Evolutionary conservation across 2,888 invertebrate genomes (phyloP).

Genomic region (Sphinx pinastri): DNA sequence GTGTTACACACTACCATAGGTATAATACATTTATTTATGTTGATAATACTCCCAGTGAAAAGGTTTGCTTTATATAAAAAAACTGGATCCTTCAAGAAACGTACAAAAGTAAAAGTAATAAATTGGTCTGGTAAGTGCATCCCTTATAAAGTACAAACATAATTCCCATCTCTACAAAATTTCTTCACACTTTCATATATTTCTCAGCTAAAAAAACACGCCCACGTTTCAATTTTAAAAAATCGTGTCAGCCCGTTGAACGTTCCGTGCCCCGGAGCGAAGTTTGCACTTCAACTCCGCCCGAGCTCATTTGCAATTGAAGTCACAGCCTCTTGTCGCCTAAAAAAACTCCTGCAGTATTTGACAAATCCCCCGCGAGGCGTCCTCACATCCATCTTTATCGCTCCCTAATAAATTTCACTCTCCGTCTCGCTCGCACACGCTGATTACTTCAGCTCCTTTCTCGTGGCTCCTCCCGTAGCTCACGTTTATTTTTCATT

Average conservation of each 20-base stretch:
- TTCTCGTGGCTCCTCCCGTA: slow-evolving; percentile 56
- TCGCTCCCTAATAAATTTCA: slow-evolving; percentile 42
- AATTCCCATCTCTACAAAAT: background rate
- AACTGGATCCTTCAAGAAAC: background rate
- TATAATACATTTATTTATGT: too few species aligned
- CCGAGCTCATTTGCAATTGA: slow-evolving; percentile 56
- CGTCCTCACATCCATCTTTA: slow-evolving; percentile 49
- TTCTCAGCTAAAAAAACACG: background rate
- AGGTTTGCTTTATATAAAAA: too few species aligned
- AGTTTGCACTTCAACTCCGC: slow-evolving; percentile 49
- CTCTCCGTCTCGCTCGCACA: slow-evolving; percentile 49
- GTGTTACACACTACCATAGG: too few species aligned
- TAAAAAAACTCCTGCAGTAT: slow-evolving; percentile 52
- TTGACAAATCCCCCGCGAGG: slow-evolving; percentile 64
- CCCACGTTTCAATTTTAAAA: slow-evolving; percentile 14
- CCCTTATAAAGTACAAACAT: background rate
- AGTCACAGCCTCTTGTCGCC: slow-evolving; percentile 38
- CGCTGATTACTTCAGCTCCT: slow-evolving; percentile 43
- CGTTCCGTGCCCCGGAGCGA: slow-evolving; percentile 43
- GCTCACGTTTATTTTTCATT: slow-evolving; percentile 79
- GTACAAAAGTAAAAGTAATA: too few species aligned
- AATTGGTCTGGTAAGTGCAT: background rate
- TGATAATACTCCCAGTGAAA: too few species aligned
- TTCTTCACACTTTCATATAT: background rate
- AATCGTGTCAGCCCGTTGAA: slow-evolving; percentile 8